Base-by-base conservation (phyloP, 2,113 vertebrate genomes). In the Pristiophorus japonicus region DNA sequence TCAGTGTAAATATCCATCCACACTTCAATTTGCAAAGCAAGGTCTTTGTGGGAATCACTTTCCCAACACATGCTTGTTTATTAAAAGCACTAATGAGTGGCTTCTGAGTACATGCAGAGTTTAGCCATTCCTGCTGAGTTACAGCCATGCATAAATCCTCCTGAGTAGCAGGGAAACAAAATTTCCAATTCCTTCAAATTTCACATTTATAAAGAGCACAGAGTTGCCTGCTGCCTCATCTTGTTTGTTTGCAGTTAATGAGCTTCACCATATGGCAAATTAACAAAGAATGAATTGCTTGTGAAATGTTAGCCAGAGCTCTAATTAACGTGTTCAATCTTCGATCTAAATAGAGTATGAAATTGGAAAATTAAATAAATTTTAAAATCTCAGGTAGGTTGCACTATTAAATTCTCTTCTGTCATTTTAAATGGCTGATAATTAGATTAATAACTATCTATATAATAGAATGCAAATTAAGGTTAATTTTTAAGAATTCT, bases 391-490 rank as follows among this genome's bases (percentile, higher is more conserved):
- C 93, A 70, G 93, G 65, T 45, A 70, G 93, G 42, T 51, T 34
- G 7, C 42, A 70, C 38, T 70, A 34, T 47, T 27, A 94, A 92
- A 38, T 92, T 92, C 88, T 92, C 88, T 70, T 34, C 42, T 94
- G 93, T 51, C 93, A 94, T 51, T 47, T 94, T 67, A 94, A 94
- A 94, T 70, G 63, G 27, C 45, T 70, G 66, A 47, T 94, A 92
- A 92, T 91, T 63, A 73, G 65, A 70, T 73, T 73, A 70, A 94
- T 47, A 70, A 7, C 27, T 11, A 94, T 47, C 47, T 51, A 30
- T 30, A 34, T 34, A 18, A 94, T 18, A 70, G 34, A 67, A 70
- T 94, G 24, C 93, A 94, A 73, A 94, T 94, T 94, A 94, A 18
- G 22, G 42, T 10, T 51, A 8, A 47, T 70, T 67, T 94, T 7